Percentiles rank a stretch among this genome's conserved stretches.
phyloP scores from a whole-genome alignment of 2,113 vertebrate genomes.

The Globicephala melas region DNA sequence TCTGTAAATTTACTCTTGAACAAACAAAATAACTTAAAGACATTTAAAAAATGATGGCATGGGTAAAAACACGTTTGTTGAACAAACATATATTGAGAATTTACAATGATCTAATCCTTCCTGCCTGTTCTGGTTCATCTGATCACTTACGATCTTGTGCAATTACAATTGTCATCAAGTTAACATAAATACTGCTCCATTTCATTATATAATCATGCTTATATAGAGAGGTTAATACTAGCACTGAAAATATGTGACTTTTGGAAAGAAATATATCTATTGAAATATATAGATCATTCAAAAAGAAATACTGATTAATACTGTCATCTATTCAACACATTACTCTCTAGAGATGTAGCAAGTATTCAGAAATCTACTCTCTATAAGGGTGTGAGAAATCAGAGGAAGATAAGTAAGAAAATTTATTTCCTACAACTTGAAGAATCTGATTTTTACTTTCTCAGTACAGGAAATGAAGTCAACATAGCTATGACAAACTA shows the following conservation, averaged over 20 bases:
- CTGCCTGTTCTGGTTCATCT: background rate
- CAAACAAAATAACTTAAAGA: background rate
- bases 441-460: background rate
- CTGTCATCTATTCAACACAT: background rate
- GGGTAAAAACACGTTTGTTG: background rate
- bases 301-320: background rate
- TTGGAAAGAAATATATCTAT: background rate
- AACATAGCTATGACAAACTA: background rate
- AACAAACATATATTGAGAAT: background rate
- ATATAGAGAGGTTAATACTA: background rate
- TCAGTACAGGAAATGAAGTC: slow-evolving; percentile 28
- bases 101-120: background rate
- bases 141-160: background rate
- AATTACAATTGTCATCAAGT: background rate
- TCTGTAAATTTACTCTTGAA: background rate
- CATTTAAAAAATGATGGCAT: background rate
- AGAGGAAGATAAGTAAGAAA: background rate
- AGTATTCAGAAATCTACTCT: background rate
- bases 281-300: background rate
- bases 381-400: background rate
- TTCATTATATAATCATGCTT: background rate
- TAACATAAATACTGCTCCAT: background rate
- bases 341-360: background rate
- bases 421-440: background rate
- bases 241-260: background rate